Evolutionary conservation across 2,797 vertebrate genomes (phyloP), one percentile per base, ranked within the genome.

Genomic region (Danio kyathit): DNA sequence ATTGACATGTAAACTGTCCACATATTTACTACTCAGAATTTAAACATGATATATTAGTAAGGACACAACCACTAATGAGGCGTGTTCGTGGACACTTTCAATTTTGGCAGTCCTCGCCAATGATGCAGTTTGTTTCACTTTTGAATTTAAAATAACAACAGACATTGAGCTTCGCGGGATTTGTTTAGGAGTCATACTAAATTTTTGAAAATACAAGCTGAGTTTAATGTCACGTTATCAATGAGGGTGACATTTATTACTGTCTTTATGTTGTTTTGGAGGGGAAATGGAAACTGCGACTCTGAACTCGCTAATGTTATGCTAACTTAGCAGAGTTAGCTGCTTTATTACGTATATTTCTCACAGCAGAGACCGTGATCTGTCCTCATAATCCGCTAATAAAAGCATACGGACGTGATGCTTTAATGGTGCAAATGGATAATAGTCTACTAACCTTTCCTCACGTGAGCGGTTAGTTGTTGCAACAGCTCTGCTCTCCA

Each of bases 401-500:
- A 44, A 65, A 54, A 13, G 13, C 57, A 64, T 13, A 29, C 4
- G 1, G 7, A 5, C 16, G 19, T 14, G 0, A 54, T 6, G 1
- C 7, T 38, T 80, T 57, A 54, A 11, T 2, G 16, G 17, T 19
- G 16, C 14, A 13, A 2, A 48, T 2, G 0, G 7, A 61, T 8
- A 70, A 43, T 0, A 21, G 13, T 56, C 60, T 10, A 65, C 60
- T 44, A 74, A 73, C 78, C 78, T 80, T 73, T 72, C 38, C 19
- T 17, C 16, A 5, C 0, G 17, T 44, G 19, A 46, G 17, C 19
- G 10, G 7, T 16, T 57, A 59, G 40, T 65, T 65, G 70, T 17
- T 73, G 60, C 10, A 48, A 73, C 78, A 56, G 78, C 60, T 64
- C 46, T 56, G 48, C 65, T 40, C 84, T 75, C 64, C 78, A 86